Evolutionary conservation across 2,113 vertebrate species (phyloP).

Genomic region (Chaetodon trifascialis): DNA sequence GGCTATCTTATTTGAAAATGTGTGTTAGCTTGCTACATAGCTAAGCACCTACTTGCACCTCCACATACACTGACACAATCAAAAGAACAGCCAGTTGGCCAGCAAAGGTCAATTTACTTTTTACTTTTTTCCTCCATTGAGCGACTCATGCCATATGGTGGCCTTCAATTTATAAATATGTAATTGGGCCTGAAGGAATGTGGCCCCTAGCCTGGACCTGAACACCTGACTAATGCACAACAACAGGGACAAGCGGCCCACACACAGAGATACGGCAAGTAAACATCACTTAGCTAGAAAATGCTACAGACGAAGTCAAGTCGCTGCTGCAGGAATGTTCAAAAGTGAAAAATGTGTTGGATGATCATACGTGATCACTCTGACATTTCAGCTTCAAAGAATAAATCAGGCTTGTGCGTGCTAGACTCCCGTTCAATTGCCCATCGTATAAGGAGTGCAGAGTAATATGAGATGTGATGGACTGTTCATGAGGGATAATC

Average conservation of each 20-base stretch:
- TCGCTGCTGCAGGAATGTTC: conserved; percentile 7
- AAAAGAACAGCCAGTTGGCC: conserved; percentile 1
- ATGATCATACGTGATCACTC: conserved; percentile 18
- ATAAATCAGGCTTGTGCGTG: not conserved
- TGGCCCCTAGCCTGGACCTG: conserved; percentile 16
- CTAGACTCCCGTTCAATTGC: not conserved
- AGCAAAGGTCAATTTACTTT: conserved; percentile 28
- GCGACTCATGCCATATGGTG: conserved; percentile 34
- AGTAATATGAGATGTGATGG: conserved; percentile 20
- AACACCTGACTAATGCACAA: conserved; percentile 43
- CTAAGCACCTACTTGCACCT: not conserved
- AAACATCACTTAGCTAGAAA: conserved; percentile 37
- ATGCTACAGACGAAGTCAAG: conserved; percentile 21
- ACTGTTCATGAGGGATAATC: conserved; percentile 49
- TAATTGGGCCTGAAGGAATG: conserved; percentile 40
- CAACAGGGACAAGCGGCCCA: conserved; percentile 21
- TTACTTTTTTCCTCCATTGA: not conserved
- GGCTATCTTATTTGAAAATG: no score
- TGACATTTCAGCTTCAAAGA: conserved; percentile 2
- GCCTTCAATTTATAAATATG: conserved; percentile 45
- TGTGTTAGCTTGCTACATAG: not conserved
- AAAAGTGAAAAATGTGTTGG: not conserved
- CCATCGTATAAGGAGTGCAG: not conserved
- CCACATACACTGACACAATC: not conserved
- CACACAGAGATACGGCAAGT: conserved; percentile 18